Percentiles rank a stretch among this genome's conserved stretches.
phyloP scores from a whole-genome alignment of 2,113 vertebrate genomes.

The Chionis minor region DNA sequence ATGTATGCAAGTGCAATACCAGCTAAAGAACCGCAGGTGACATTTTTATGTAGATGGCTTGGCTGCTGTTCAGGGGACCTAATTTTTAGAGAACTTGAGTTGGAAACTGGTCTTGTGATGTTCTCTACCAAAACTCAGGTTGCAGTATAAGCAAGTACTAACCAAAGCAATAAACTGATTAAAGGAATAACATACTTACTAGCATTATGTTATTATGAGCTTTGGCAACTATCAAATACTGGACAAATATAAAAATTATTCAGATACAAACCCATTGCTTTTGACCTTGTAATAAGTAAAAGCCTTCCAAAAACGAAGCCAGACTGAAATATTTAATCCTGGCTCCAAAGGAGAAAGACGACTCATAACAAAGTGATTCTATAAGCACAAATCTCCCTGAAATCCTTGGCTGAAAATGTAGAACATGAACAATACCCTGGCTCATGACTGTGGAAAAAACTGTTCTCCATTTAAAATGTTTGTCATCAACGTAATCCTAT shows the following conservation, averaged over 20 bases:
- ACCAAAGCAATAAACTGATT: neutral
- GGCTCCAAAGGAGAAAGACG: neutral
- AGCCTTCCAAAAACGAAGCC: slow-evolving; percentile 15
- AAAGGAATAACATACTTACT: neutral
- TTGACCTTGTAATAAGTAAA: slow-evolving; percentile 48
- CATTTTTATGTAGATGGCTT: neutral
- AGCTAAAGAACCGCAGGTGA: neutral
- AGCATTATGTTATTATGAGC: neutral
- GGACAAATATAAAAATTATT: neutral
- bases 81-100: neutral
- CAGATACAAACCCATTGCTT: neutral
- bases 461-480: slow-evolving; percentile 34
- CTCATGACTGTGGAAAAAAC: slow-evolving; percentile 27
- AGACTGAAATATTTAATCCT: slow-evolving; percentile 39
- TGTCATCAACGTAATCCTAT: slow-evolving; percentile 49
- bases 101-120: neutral
- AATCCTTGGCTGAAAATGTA: slow-evolving; percentile 48
- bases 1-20: neutral
- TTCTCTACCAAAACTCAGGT: neutral
- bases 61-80: neutral
- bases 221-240: neutral
- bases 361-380: slow-evolving; percentile 18
- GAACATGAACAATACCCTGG: slow-evolving; percentile 39
- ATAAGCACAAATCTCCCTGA: slow-evolving; percentile 32
- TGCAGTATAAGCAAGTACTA: neutral